Base-by-base conservation (phyloP, 2,888 invertebrate genomes). In the Diogma glabrata region DNA sequence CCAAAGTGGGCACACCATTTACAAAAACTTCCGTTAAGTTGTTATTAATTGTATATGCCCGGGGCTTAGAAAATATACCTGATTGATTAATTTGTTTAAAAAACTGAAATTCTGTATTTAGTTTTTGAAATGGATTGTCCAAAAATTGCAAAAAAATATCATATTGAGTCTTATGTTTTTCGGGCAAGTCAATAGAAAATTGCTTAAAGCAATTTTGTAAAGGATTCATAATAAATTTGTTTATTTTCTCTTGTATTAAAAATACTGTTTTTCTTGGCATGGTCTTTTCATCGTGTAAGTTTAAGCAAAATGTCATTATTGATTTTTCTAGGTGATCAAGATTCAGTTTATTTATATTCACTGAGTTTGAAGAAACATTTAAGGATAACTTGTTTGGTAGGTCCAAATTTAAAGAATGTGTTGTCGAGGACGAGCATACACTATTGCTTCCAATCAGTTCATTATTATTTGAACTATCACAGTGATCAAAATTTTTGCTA, bases 1-100 rank as follows among this genome's bases (percentile, higher is more conserved):
- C 47, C 19, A 47, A 24, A 45, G 23, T 19, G 14, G 47, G 45
- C 9, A n/a, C n/a, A 45, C 24, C 23, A 45, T 24, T 45, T 23
- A 45, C 16, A 45, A 45, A 3, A 12, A 43, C 43, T 43, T 43
- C 43, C 9, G 22, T 20, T 19, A 43, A 19, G 22, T 20, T n/a
- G 22, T 43, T 17, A n/a, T 20, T 43, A 9, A 43, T 43, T 43
- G n/a, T 20, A 19, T 43, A 43, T 19, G 23, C 9, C 3, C 10
- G 1, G 9, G 47, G 47, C 10, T 26, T n/a, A n/a, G 23, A 22
- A 23, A 16, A 43, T 20, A 43, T 19, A 43, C 20, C 20, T 43
- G 20, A 3, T 19, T 19, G 17, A 12, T 43, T 8, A 8, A 43
- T 19, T 2, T 43, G 8, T 43, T 43, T 43, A 20, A 43, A 20